Conservation (phyloP, 2,797 vertebrate species). For the Aphelocoma californica region DNA sequence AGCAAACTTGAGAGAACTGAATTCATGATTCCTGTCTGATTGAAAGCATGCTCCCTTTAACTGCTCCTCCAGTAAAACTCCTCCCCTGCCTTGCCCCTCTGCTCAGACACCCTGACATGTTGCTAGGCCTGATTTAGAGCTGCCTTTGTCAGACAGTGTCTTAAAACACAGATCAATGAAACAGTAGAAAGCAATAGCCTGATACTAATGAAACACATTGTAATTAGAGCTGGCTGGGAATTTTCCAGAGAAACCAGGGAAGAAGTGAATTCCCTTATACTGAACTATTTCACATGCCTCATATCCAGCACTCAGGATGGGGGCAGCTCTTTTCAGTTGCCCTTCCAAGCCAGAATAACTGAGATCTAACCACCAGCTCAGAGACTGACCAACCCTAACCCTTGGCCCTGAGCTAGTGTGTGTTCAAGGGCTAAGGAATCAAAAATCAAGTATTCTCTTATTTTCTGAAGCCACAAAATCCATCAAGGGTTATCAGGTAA, state of each 20-base stretch:
- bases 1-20: background rate
- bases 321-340: background rate
- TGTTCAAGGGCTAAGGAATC: background rate
- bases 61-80: background rate
- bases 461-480: background rate
- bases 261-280: background rate
- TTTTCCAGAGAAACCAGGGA: background rate
- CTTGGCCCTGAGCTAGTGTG: background rate
- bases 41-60: background rate
- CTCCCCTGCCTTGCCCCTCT: background rate
- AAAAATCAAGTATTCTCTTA: background rate
- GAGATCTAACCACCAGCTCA: background rate
- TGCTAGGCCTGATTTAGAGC: constrained; percentile 28
- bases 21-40: background rate
- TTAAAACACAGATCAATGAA: constrained; percentile 40
- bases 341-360: background rate
- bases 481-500: background rate
- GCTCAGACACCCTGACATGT: background rate
- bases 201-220: constrained; percentile 52
- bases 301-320: background rate
- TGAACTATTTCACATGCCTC: background rate
- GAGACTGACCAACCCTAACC: background rate
- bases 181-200: constrained; percentile 50
- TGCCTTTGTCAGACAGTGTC: constrained; percentile 28
- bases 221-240: constrained; percentile 42